Base-by-base conservation (phyloP, 2,888 invertebrate species). In the Tryphoninae sp. region DNA sequence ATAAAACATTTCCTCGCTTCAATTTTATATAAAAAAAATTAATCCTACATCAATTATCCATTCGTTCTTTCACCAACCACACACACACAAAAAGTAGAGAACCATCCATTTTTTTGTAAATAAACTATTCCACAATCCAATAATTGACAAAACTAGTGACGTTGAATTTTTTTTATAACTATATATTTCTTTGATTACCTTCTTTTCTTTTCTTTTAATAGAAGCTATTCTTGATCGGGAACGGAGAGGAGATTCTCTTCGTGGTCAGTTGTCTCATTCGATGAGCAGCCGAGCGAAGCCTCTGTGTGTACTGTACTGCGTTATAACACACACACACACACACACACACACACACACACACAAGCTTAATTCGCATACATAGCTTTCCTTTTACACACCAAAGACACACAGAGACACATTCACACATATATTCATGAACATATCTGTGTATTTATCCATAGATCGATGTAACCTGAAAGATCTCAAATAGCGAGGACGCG, bases 211-310 rank as follows among this genome's bases (percentile, higher is more conserved):
- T 26, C 26, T 26, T 22, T 81, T 62, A 51, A 69, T 73, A 59
- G 65, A 67, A 68, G 65, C 59, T 65, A 59, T 53, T 65, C 59
- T 61, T 16, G 64, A 62, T 49, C 22, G 45, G 11, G 0, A 13
- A 13, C 13, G 11, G 0, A 1, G 11, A 4, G 13, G 13, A 3
- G 61, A 45, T 64, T 42, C 75, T 51, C 64, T n/a, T 78, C 71
- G 81, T 61, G 75, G 78, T 81, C 75, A 72, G 75, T 75, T 81
- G 81, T 78, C 78, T 58, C 71, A 78, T 81, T 75, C 69, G 78
- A 81, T 81, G 75, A 75, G 65, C 76, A 82, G 2, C 72, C 74
- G 64, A 82, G 80, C 76, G 73, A 76, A 61, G 16, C 26, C 33
- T 45, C 9, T 45, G 40, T 23, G 53, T 53, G n/a, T 40, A 49